Base-by-base conservation (phyloP, 92 coral and sea anemone genomes). In the Palythoa grandiflora region DNA sequence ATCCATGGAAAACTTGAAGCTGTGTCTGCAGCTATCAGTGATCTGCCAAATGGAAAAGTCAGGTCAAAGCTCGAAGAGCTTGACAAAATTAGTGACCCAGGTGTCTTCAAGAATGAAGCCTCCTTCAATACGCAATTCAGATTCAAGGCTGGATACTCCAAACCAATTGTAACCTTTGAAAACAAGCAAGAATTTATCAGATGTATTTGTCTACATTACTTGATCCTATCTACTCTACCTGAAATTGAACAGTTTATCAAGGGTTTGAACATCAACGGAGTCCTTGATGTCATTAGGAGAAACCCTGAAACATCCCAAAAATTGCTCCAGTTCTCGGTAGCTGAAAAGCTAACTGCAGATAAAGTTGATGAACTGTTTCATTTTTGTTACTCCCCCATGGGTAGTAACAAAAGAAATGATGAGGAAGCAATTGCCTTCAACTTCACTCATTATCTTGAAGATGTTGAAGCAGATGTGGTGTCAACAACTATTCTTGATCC, bases 401-500 rank as follows among this genome's bases (percentile, higher is more conserved):
- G 87, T 38, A 88, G 91, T 48, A 91, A 91, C 91, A 91, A 91
- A 80, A 52, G 88, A 60, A 74, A 39, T 17, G 85, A 88, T 89
- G 92, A 89, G 68, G 94, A 91, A 91, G 91, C 92, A 73, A 92
- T 89, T 44, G 94, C 94, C 77, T 92, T 92, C 79, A 92, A 92
- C 91, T 92, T 92, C 65, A 89, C 94, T 57, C 92, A 89, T 74
- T 92, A 79, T 80, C 91, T 92, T 81, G 94, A 91, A 91, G 90
- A 91, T 91, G 89, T 91, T 78, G 94, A 88, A 86, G 89, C 88
- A 68, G 80, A 85, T 75, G 44, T 38, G 75, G 91, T 92, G 86
- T 55, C 90, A 39, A 84, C 90, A 61, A 89, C 74, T 15, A 87
- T 89, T 84, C 92, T 92, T 53, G 90, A 92, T 76, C 92, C 94